Conservation (phyloP, 1,140 invertebrate species). For the Acromyrmex echinatior region DNA sequence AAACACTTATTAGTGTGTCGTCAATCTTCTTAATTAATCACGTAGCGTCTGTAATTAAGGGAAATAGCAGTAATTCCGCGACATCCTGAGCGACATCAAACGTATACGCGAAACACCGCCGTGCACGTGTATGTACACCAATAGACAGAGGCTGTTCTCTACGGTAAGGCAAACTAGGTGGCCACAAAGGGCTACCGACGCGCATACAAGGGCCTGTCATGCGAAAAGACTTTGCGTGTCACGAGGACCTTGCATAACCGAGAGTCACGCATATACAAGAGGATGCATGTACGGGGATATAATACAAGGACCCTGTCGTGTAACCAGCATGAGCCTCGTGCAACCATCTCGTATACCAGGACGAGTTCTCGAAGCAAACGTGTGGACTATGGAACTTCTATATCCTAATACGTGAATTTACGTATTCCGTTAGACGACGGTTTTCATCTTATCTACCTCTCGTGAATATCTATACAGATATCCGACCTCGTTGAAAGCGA, state of each 20-base stretch:
- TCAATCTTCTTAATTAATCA: conserved; percentile 42
- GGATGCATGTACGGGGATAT: conserved; percentile 9
- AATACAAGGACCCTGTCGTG: background rate
- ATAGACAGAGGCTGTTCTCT: conserved; percentile 28
- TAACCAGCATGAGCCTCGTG: background rate
- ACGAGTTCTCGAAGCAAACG: background rate
- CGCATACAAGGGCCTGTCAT: conserved; percentile 45
- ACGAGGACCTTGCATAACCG: conserved; percentile 41
- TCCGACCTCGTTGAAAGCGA: background rate
- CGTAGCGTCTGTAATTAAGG: background rate
- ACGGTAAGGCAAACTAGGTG: conserved; percentile 46
- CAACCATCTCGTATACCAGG: background rate
- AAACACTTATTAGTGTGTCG: conserved; percentile 16
- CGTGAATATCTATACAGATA: background rate
- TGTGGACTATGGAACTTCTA: background rate
- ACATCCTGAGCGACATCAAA: conserved; percentile 36
- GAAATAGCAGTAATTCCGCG: conserved; percentile 41
- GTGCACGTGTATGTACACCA: background rate
- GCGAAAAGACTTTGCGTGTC: conserved; percentile 56
- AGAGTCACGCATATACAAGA: conserved; percentile 16
- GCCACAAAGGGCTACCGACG: conserved; percentile 50
- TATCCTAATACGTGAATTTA: conserved; percentile 4
- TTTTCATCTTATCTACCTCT: background rate
- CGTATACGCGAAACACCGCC: conserved; percentile 12
- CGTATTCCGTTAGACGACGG: background rate